phyloP scores from a whole-genome alignment of 2,113 vertebrate species.

The Terrapene triunguis region DNA sequence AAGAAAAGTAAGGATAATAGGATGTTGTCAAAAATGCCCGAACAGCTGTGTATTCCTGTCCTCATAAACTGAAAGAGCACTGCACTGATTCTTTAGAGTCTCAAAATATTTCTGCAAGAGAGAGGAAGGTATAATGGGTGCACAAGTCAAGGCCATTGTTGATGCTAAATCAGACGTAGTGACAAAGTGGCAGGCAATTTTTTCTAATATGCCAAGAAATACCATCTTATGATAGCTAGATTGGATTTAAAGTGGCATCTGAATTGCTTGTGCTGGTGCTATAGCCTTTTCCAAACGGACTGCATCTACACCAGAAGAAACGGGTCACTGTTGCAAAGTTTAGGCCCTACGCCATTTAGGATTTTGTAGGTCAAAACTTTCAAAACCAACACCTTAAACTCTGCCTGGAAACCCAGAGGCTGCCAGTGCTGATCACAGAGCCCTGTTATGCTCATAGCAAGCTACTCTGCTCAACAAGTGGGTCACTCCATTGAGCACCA shows the following conservation, averaged over 20 bases:
- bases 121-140: constrained; percentile 85
- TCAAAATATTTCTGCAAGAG: constrained; percentile 87
- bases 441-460: background rate
- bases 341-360: constrained; percentile 46
- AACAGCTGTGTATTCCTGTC: constrained; percentile 84
- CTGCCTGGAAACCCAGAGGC: background rate
- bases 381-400: background rate
- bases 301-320: constrained; percentile 84
- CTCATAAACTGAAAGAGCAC: constrained; percentile 90
- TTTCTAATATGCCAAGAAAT: constrained; percentile 92
- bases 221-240: constrained; percentile 89
- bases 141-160: constrained; percentile 85
- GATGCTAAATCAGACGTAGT: constrained; percentile 84
- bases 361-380: constrained; percentile 17
- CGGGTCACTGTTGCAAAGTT: constrained; percentile 87
- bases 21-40: constrained; percentile 85
- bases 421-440: background rate
- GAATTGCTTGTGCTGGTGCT: constrained; percentile 86
- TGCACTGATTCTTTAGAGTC: constrained; percentile 86
- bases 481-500: background rate
- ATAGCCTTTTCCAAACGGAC: constrained; percentile 86
- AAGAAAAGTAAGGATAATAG: constrained; percentile 84
- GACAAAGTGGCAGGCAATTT: constrained; percentile 92
- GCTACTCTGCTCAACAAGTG: background rate
- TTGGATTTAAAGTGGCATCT: constrained; percentile 91